Percentiles rank a stretch among this genome's conserved stretches.
phyloP scores from a whole-genome alignment of 2,888 invertebrate species.

The Eucriotettix oculatus region DNA sequence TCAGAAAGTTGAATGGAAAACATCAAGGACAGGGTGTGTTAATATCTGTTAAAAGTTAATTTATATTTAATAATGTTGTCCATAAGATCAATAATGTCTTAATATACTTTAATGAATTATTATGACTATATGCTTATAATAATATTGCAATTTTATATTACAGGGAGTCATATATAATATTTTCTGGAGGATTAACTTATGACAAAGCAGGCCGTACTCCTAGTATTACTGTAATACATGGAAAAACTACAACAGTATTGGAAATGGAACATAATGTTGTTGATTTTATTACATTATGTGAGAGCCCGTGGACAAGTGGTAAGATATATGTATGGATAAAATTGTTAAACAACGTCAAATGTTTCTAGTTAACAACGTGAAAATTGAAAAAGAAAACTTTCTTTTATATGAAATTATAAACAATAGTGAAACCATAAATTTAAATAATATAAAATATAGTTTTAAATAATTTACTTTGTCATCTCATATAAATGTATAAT shows the following conservation, averaged over 20 bases:
- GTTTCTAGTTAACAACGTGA: neutral
- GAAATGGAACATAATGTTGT: slow-evolving; percentile 99
- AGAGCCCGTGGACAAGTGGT: slow-evolving; percentile 88
- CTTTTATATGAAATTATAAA: no score
- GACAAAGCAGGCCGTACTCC: slow-evolving; percentile 81
- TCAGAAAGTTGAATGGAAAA: slow-evolving; percentile 90
- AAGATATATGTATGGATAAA: slow-evolving; percentile 18
- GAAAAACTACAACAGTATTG: slow-evolving; percentile 89
- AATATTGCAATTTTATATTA: slow-evolving; percentile 17
- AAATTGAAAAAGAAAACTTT: no score
- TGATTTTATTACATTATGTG: slow-evolving; percentile 91
- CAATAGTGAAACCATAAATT: no score
- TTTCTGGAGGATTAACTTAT: slow-evolving; percentile 88
- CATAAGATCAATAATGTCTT: neutral
- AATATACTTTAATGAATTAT: neutral
- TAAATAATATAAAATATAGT: no score
- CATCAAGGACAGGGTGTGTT: slow-evolving; percentile 58
- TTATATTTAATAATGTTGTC: neutral
- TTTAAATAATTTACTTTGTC: no score
- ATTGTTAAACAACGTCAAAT: neutral
- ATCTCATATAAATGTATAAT: no score
- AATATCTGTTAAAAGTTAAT: neutral
- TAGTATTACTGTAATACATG: slow-evolving; percentile 83
- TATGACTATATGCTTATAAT: no score
- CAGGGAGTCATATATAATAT: slow-evolving; percentile 89